Evolutionary conservation across 2,113 vertebrate genomes (phyloP).

Genomic region (Tapirus terrestris): DNA sequence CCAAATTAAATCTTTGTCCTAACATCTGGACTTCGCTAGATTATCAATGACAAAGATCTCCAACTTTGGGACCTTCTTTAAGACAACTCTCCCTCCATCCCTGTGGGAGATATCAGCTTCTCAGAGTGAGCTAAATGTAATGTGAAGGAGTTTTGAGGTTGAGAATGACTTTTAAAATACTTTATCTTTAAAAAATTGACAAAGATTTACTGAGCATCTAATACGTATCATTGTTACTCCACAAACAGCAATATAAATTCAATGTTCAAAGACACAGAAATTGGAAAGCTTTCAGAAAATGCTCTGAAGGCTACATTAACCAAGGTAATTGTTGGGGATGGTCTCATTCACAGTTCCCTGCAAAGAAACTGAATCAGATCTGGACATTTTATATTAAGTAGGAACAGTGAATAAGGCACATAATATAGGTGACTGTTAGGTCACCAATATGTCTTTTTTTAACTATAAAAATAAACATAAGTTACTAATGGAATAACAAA

Average conservation of each 20-base stretch:
- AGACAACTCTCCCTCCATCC: conserved; percentile 14
- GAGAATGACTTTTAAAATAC: conserved; percentile 37
- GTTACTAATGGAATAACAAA: conserved; percentile 81
- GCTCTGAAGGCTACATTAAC: conserved; percentile 12
- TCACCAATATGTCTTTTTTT: conserved; percentile 33
- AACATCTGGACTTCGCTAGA: not conserved
- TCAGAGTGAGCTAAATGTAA: not conserved
- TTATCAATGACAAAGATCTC: not conserved
- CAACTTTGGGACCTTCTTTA: not conserved
- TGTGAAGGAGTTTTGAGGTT: not conserved
- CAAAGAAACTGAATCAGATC: conserved; percentile 58
- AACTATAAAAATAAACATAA: conserved; percentile 75
- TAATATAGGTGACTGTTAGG: conserved; percentile 25
- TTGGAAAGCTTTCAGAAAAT: conserved; percentile 21
- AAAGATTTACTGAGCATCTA: conserved; percentile 1
- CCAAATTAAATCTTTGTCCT: conserved; percentile 32
- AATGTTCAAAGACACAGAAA: not conserved
- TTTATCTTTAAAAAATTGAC: not conserved
- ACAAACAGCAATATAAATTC: conserved; percentile 38
- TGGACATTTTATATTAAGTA: conserved; percentile 60
- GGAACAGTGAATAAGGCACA: conserved; percentile 75
- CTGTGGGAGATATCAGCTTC: not conserved
- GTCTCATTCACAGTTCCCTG: conserved; percentile 74
- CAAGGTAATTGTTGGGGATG: conserved; percentile 22
- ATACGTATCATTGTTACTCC: not conserved